Evolutionary conservation across 2,113 vertebrate species (phyloP).

Genomic region (Stercorarius parasiticus): DNA sequence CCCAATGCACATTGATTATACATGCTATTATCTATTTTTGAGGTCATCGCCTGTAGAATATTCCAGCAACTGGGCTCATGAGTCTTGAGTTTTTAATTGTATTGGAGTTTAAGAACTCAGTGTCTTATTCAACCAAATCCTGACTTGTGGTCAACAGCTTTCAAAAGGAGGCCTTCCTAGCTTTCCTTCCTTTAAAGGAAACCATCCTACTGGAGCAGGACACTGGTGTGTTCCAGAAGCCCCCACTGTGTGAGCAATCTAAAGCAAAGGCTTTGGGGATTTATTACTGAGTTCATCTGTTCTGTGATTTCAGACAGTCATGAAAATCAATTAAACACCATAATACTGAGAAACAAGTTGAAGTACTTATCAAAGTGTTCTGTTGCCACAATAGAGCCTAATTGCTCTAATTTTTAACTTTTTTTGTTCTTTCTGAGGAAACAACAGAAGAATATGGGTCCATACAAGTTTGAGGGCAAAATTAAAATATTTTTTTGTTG

Average conservation of each 20-base stretch:
- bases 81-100: neutral
- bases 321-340: neutral
- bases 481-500: accelerated
- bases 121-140: neutral
- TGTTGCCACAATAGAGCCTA: neutral
- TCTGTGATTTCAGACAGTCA: neutral
- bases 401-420: neutral
- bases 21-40: neutral
- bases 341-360: neutral
- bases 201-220: neutral
- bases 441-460: neutral
- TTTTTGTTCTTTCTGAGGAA: neutral
- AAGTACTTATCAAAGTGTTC: neutral
- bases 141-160: neutral
- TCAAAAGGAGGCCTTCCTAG: neutral
- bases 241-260: neutral
- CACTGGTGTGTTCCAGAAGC: neutral
- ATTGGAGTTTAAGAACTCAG: neutral
- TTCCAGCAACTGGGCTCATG: neutral
- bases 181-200: neutral
- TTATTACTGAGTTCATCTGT: neutral
- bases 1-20: neutral
- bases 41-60: neutral
- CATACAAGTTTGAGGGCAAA: neutral
- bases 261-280: neutral